Percentiles rank a stretch among this genome's conserved stretches.
Conservation (phyloP, 2,113 vertebrate species). For the Sorex fumeus region DNA sequence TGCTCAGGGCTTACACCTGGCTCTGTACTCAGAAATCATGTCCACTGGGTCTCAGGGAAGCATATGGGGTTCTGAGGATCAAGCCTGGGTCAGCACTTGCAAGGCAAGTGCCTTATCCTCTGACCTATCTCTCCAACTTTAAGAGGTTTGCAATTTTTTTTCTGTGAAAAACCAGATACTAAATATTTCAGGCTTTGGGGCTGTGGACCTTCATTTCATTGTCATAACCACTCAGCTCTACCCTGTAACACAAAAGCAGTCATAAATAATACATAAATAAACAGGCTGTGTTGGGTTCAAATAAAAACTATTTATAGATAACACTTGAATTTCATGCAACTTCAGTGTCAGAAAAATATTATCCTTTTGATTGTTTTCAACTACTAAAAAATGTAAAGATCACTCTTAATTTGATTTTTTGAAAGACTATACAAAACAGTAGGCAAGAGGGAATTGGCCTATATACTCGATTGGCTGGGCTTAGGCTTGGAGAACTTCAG, state of each 20-base stretch:
- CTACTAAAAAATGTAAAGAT: neutral
- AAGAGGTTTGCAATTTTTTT: conserved; percentile 9
- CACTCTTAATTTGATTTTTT: neutral
- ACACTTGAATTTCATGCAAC: neutral
- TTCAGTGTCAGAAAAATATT: conserved; percentile 18
- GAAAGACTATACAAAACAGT: neutral
- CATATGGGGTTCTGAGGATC: too few species aligned
- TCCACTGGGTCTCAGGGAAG: too few species aligned
- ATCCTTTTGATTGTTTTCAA: conserved; percentile 13
- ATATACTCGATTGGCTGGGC: neutral
- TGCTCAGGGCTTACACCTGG: too few species aligned
- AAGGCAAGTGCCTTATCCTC: too few species aligned
- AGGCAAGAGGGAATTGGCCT: neutral
- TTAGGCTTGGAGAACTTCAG: neutral
- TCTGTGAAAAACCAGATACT: neutral
- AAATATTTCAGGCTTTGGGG: conserved; percentile 3
- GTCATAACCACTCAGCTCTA: neutral
- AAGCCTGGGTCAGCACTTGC: too few species aligned
- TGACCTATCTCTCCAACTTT: too few species aligned
- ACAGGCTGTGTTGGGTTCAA: neutral
- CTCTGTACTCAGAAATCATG: too few species aligned
- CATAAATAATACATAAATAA: neutral
- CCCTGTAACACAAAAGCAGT: neutral
- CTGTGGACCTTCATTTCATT: neutral
- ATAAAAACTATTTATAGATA: conserved; percentile 21